Evolutionary conservation across 1,140 invertebrate species (phyloP).

Genomic region (Plectrocnemia conspersa): DNA sequence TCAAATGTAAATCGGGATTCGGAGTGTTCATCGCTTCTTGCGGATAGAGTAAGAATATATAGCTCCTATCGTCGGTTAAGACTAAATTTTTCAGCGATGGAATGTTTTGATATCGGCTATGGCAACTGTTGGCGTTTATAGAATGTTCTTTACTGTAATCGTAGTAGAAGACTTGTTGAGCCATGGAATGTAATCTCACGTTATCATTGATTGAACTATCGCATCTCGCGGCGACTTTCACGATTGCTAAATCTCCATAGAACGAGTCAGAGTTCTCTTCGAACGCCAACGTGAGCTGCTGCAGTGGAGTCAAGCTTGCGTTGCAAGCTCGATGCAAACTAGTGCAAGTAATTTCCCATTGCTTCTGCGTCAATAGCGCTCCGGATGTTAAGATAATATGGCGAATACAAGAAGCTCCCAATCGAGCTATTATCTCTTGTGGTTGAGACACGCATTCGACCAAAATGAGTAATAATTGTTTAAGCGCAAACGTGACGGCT

Average conservation of each 20-base stretch:
- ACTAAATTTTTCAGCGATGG: slow-evolving; percentile 44
- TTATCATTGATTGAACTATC: slow-evolving; percentile 79
- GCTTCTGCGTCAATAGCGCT: slow-evolving; percentile 69
- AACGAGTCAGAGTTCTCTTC: slow-evolving; percentile 86
- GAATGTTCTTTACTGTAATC: slow-evolving; percentile 50
- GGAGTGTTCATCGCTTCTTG: slow-evolving; percentile 65
- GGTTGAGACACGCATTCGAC: slow-evolving; percentile 88
- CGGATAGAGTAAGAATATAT: slow-evolving; percentile 85
- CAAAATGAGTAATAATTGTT: slow-evolving; percentile 80
- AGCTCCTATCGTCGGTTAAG: slow-evolving; percentile 72
- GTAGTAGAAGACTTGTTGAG: slow-evolving; percentile 72
- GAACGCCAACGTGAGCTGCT: slow-evolving; percentile 82
- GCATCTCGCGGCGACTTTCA: slow-evolving; percentile 85
- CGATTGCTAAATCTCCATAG: slow-evolving; percentile 86
- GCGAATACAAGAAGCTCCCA: slow-evolving; percentile 89
- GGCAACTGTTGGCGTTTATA: slow-evolving; percentile 35
- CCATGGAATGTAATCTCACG: slow-evolving; percentile 75
- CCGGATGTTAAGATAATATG: slow-evolving; percentile 81
- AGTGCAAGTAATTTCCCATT: slow-evolving; percentile 80
- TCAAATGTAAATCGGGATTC: slow-evolving; percentile 74
- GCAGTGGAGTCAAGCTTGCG: slow-evolving; percentile 75
- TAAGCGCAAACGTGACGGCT: slow-evolving; percentile 73
- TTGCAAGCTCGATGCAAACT: slow-evolving; percentile 76
- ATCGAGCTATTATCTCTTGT: slow-evolving; percentile 77
- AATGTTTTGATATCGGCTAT: slow-evolving; percentile 40